Evolutionary conservation across 35 echinoderm and acorn worm species (phyloP), one percentile per base, ranked within the genome.

Genomic region (Acanthaster planci): DNA sequence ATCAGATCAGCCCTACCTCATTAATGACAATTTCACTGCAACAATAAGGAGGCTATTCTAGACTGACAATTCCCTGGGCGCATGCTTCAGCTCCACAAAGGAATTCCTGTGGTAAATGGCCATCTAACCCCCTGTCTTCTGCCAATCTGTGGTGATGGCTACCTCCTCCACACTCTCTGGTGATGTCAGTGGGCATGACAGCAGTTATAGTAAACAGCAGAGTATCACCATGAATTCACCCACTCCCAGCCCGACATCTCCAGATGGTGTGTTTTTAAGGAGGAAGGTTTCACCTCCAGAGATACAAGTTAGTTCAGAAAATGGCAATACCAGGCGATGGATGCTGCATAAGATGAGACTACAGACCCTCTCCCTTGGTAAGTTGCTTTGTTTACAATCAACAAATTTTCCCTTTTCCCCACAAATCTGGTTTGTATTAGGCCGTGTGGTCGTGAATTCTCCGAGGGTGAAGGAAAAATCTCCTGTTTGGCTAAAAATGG

Each of bases 311-410:
- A 72, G n/a, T 72, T 72, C 64, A 31, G 29, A 72, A 2, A 36
- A 34, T 72, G 34, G 34, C 34, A 72, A 72, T 26, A 72, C 23
- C 34, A 72, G 64, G 30, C 26, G 64, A 72, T 72, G 64, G 64
- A 31, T 72, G 64, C 23, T 72, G 30, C 64, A 72, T 7, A 72
- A 72, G 64, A 72, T 72, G 64, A 72, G 64, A 72, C 34, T 72
- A 29, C 64, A 72, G 30, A 72, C 26, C 26, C 23, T 72, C 14
- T 72, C 64, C 64, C 26, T 34, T 72, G 64, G 64, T 72, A 29
- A 72, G 64, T 72, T 60, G 1, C 21, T 0, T 22, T 47, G 42
- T 47, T 47, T 4, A 47, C 42, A 47, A 47, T 47, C 42, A 47
- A 47, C n/a, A n/a, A 47, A 47, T 47, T 6, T 47, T 12, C 42